phyloP scores from a whole-genome alignment of 2,888 invertebrate species.

The Neocrepidodera transversa region DNA sequence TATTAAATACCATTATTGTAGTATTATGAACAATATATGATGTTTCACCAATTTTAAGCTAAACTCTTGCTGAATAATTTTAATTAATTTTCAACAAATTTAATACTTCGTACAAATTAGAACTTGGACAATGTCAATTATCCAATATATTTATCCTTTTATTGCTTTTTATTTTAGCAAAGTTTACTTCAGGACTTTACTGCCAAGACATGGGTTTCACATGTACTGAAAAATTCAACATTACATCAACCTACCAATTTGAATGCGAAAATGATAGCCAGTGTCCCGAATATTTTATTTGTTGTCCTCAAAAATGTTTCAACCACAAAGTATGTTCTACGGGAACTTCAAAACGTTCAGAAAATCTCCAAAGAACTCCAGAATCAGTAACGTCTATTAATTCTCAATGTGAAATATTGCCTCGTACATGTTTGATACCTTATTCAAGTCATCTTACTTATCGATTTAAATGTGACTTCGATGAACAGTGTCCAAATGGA shows the following conservation, averaged over 20 bases:
- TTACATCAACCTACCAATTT: conserved; percentile 30
- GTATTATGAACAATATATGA: too few relatives aligned
- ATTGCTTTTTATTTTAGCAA: conserved; percentile 6
- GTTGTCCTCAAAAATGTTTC: conserved; percentile 35
- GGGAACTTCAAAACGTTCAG: background rate
- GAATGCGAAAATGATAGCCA: conserved; percentile 30
- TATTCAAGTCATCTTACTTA: conserved; percentile 18
- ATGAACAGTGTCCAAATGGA: conserved; percentile 29
- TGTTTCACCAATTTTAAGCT: too few relatives aligned
- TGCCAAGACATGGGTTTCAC: conserved; percentile 28
- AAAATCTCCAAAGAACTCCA: background rate
- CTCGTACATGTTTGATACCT: conserved; percentile 20
- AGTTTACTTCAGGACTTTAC: background rate
- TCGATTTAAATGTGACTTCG: conserved; percentile 26
- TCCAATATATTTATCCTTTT: background rate
- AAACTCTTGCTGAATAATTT: too few relatives aligned
- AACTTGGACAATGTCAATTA: too few relatives aligned
- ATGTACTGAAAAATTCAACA: conserved; percentile 24
- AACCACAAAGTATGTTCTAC: conserved; percentile 30
- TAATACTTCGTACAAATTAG: too few relatives aligned
- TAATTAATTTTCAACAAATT: too few relatives aligned
- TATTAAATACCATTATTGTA: too few relatives aligned
- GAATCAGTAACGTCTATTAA: background rate
- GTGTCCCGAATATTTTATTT: conserved; percentile 31
- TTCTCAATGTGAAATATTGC: conserved; percentile 26